Evolutionary conservation across 1,140 invertebrate genomes (phyloP), one percentile per base, ranked within the genome.

Genomic region (Aculops lycopersici): DNA sequence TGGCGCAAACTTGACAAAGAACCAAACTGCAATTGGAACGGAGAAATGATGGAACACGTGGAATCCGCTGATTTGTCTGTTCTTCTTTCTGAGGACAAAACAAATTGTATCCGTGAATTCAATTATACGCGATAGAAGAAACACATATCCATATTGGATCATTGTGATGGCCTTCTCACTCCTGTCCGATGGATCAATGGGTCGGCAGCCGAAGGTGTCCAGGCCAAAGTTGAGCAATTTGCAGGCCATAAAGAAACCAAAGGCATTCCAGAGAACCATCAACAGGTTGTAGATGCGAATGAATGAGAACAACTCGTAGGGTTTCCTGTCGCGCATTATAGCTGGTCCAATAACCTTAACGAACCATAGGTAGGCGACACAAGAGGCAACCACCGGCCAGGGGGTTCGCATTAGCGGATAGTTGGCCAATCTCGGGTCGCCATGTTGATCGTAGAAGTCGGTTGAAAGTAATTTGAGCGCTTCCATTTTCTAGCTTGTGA

Each of bases 351-450:
- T 37, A 3, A 20, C 13, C 35, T 40, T 38, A 17, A 48, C 47
- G 17, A 48, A 48, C 3, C 39, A 24, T 18, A 45, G 24, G 35
- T 45, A 45, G 21, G n/a, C 70, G 35, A 84, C 45, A 56, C 78
- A 83, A 48, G 78, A 68, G 17, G 61, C 58, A 21, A 88, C 52
- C 2, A 81, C 88, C 14, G 81, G 81, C 49, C 72, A 63, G 18
- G 80, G 80, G 43, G 75, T 75, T 39, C 69, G 70, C 73, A 88
- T 81, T 63, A 92, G 68, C 14, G 69, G 58, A 76, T 79, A 90
- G 51, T 71, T 68, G 45, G 70, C 72, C 21, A 88, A 77, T 44
- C 84, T 65, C 17, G 73, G 71, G 69, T 88, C 81, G 17, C 37
- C 18, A 4, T 12, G 12, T 16, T 44, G 41, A 8, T 44, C 24